Base-by-base conservation (phyloP, 2,888 invertebrate species). In the Diogma glabrata region DNA sequence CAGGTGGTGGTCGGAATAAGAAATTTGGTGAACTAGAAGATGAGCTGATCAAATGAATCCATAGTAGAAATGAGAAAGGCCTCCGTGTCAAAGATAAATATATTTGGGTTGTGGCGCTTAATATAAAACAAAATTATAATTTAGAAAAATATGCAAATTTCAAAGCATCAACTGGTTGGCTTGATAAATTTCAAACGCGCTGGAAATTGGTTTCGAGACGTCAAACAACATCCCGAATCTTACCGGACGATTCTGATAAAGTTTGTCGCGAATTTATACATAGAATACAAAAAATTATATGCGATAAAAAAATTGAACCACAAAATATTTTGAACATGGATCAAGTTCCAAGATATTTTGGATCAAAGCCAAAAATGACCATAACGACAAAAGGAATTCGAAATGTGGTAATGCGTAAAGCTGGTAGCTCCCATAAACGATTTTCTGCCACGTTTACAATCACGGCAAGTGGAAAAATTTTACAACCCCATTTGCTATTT, bases 331-430 rank as follows among this genome's bases (percentile, higher is more conserved):
- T 43, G 12, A 43, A 43, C 20, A 20, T 43, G 22, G 22, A 43
- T 20, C 20, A 47, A 47, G 46, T 47, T n/a, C 26, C 26, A 7
- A 24, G 46, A 26, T 26, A 47, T 47, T 47, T 47, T 47, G 26
- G 16, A 26, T 26, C 46, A 8, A 26, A 47, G n/a, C n/a, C n/a
- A n/a, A n/a, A n/a, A n/a, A n/a, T n/a, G n/a, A n/a, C n/a, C 46
- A 3, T 24, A 47, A 47, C 46, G 16, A 14, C 46, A 1, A 47
- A n/a, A 24, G 26, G 46, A 26, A 26, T 24, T 14, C 14, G 46
- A 45, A 23, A 45, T 23, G 23, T 45, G 4, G 14, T 45, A 4
- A 45, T 45, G 45, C 23, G 23, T 22, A 45, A 45, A 45, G 22
- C 45, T 14, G n/a, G n/a, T 23, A 45, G 23, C n/a, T 45, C 45